Conservation (phyloP, 2,797 vertebrate species). For the Pantherophis vulpinus region DNA sequence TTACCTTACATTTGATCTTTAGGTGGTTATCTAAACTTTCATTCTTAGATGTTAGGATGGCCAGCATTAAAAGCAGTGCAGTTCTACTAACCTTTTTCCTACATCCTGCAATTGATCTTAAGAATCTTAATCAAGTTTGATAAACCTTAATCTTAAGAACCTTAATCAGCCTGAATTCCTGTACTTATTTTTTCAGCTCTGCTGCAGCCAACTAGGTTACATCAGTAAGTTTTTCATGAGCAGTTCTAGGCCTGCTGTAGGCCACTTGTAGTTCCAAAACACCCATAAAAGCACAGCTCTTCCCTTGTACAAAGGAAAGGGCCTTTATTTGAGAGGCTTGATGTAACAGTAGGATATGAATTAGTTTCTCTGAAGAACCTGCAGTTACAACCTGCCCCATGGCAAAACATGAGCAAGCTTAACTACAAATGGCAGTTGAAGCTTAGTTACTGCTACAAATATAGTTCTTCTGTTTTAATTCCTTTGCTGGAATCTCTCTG, state of each 20-base stretch:
- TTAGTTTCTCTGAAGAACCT: constrained; percentile 38
- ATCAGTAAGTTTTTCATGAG: constrained; percentile 40
- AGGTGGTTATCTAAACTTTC: neutral
- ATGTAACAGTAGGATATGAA: neutral
- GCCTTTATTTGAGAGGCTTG: constrained; percentile 32
- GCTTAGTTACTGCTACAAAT: neutral
- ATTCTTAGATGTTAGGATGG: neutral
- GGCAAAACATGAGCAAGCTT: neutral
- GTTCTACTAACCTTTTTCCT: neutral
- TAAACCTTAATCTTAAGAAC: neutral
- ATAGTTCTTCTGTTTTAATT: neutral
- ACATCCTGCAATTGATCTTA: neutral
- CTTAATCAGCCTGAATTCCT: neutral
- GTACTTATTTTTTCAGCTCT: neutral
- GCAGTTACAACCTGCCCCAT: neutral
- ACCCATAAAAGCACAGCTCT: constrained; percentile 8
- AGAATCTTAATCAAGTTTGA: no score
- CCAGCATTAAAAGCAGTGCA: neutral
- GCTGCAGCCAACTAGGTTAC: neutral
- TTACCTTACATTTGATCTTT: neutral
- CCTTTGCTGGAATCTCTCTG: neutral
- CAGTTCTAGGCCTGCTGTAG: constrained; percentile 34
- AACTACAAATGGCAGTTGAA: neutral
- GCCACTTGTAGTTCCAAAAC: constrained; percentile 39
- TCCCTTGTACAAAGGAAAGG: constrained; percentile 21